Conservation (phyloP, 2,113 vertebrate species). For the Tetrax tetrax region DNA sequence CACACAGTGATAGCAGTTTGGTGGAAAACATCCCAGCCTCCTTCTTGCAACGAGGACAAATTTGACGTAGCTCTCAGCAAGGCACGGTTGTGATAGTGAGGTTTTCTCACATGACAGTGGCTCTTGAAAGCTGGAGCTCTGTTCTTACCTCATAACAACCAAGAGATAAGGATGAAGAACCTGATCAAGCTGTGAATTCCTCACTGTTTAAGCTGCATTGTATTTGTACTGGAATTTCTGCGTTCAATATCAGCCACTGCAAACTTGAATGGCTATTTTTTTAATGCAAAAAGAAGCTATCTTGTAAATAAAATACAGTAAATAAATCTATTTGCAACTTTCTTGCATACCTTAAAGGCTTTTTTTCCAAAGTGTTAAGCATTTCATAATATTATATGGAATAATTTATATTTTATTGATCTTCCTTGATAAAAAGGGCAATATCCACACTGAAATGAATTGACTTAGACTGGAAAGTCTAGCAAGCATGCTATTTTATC, state of each 20-base stretch:
- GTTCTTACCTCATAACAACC: background rate
- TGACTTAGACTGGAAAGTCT: background rate
- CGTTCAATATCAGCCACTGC: background rate
- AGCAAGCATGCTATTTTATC: background rate
- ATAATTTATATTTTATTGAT: background rate
- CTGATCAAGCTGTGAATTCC: conserved; percentile 13
- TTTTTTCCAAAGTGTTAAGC: background rate
- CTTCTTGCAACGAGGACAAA: background rate
- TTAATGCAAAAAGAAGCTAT: background rate
- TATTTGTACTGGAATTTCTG: background rate
- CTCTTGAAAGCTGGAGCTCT: background rate
- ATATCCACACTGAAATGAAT: background rate
- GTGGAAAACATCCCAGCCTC: background rate
- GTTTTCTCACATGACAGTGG: background rate
- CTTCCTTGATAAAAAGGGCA: background rate
- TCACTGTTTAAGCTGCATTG: background rate
- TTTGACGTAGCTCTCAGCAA: background rate
- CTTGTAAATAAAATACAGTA: background rate
- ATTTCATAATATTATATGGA: background rate
- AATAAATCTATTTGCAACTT: background rate
- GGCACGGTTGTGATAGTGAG: background rate
- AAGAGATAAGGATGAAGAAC: conserved; percentile 18
- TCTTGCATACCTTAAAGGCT: background rate
- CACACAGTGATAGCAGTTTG: background rate
- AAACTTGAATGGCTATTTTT: background rate